Evolutionary conservation across 1,140 invertebrate genomes (phyloP).

Genomic region (Rhynchophorus ferrugineus): DNA sequence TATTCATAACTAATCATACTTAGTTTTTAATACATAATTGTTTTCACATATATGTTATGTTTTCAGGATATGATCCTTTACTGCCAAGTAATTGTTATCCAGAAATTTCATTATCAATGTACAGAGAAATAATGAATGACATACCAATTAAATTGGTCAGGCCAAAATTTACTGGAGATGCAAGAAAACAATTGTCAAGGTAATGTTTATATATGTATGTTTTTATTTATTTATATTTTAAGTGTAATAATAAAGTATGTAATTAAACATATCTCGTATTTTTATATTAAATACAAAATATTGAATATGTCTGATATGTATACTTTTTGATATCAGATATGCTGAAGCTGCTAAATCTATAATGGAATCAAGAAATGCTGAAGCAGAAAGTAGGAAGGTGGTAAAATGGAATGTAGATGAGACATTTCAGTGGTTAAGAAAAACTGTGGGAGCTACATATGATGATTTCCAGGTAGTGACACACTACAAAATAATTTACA

Average conservation of each 20-base stretch:
- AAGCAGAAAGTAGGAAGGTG: constrained; percentile 90
- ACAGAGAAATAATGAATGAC: constrained; percentile 96
- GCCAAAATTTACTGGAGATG: constrained; percentile 92
- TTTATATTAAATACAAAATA: no score
- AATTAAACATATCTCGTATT: no score
- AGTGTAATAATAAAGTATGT: no score
- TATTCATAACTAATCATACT: no score
- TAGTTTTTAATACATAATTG: background rate
- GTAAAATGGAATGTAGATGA: constrained; percentile 99
- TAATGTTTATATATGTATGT: background rate
- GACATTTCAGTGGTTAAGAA: constrained; percentile 90
- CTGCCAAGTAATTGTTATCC: constrained; percentile 85
- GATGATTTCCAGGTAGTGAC: constrained; percentile 73
- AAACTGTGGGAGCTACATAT: constrained; percentile 90
- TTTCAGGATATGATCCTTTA: constrained; percentile 72
- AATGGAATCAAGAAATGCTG: constrained; percentile 86
- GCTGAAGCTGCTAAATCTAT: constrained; percentile 95
- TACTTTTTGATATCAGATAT: constrained; percentile 46
- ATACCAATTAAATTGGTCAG: constrained; percentile 92
- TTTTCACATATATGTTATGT: no score
- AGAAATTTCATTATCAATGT: constrained; percentile 92
- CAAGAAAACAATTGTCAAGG: constrained; percentile 88
- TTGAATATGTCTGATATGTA: no score
- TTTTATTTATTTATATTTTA: no score
- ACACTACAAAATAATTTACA: background rate